Evolutionary conservation across 2,113 vertebrate species (phyloP).

Genomic region (Gyps fulvus): DNA sequence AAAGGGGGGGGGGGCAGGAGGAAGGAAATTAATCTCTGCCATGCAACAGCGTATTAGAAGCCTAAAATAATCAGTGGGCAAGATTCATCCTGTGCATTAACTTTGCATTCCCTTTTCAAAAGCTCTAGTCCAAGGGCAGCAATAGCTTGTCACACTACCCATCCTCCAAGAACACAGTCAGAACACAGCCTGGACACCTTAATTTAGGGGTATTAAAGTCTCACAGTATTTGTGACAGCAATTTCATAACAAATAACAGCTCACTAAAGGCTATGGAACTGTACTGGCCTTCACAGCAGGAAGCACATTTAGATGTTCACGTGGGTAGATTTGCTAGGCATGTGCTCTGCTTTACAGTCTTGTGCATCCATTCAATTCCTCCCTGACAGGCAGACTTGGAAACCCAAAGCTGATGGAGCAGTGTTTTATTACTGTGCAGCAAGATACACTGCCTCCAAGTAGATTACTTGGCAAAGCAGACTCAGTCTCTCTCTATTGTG

Average conservation of each 20-base stretch:
- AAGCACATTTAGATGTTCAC: background rate
- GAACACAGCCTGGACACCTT: background rate
- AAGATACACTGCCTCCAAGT: background rate
- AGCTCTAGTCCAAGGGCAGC: background rate
- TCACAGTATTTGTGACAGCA: background rate
- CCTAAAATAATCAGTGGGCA: background rate
- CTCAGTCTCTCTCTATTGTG: background rate
- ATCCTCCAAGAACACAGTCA: background rate
- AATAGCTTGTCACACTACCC: background rate
- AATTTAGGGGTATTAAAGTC: background rate
- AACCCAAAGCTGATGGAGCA: background rate
- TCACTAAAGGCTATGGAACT: background rate
- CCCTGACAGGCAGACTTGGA: background rate
- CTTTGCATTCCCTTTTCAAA: background rate
- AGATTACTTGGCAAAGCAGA: background rate
- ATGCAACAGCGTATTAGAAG: background rate
- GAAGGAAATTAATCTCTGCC: background rate
- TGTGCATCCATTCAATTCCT: background rate
- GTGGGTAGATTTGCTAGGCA: background rate
- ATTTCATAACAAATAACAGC: background rate
- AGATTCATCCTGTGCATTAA: background rate
- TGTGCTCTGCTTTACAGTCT: background rate
- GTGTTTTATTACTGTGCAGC: background rate
- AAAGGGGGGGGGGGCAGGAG: fast-evolving
- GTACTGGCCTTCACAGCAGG: background rate